phyloP scores from a whole-genome alignment of 2,113 vertebrate genomes.

The Elaphurus davidianus region DNA sequence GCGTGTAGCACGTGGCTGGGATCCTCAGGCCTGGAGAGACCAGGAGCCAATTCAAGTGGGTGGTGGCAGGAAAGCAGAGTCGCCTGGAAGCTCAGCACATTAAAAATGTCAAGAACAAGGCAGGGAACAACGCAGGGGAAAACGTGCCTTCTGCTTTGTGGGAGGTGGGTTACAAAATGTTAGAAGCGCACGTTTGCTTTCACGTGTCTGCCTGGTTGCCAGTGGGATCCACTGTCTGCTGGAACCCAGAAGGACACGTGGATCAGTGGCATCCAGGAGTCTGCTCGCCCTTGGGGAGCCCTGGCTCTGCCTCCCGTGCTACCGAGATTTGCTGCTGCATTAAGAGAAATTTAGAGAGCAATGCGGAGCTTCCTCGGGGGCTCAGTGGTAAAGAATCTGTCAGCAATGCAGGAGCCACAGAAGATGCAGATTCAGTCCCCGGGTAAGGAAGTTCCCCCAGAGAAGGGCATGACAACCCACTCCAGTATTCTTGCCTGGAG shows the following conservation, averaged over 20 bases:
- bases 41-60: conserved; percentile 72
- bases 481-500: neutral
- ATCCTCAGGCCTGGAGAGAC: conserved; percentile 66
- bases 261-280: neutral
- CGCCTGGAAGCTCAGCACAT: conserved; percentile 70
- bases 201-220: conserved; percentile 30
- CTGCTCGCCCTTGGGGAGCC: neutral
- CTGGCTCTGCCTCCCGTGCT: neutral
- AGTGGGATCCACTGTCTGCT: neutral
- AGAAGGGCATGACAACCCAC: neutral
- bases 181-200: conserved; percentile 23
- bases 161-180: conserved; percentile 67
- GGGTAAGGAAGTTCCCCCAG: neutral
- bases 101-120: conserved; percentile 70
- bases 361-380: neutral
- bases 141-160: conserved; percentile 66
- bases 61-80: conserved; percentile 76
- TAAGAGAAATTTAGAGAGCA: neutral
- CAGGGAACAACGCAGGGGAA: conserved; percentile 61
- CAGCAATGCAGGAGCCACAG: neutral
- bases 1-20: conserved; percentile 61
- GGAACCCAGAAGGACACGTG: neutral
- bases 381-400: neutral
- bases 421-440: neutral
- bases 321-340: neutral